Conservation (phyloP, 2,797 vertebrate species). For the Sciurus vulgaris region DNA sequence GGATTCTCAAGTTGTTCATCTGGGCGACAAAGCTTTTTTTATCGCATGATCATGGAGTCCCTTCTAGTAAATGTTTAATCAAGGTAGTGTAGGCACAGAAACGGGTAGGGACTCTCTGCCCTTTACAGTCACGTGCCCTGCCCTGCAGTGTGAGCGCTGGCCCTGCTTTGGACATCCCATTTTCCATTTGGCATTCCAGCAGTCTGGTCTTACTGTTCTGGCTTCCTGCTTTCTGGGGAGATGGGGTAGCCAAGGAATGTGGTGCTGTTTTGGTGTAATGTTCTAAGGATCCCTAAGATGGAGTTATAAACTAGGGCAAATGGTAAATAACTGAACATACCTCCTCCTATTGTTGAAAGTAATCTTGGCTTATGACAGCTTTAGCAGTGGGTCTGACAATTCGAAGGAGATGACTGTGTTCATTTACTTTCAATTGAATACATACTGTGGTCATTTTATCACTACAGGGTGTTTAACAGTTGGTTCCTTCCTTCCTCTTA, state of each 20-base stretch:
- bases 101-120: not conserved
- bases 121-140: fast-evolving
- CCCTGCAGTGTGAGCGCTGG: not conserved
- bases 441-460: constrained; percentile 63
- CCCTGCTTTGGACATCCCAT: fast-evolving
- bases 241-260: not conserved
- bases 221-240: not conserved
- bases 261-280: not conserved
- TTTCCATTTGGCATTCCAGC: not conserved
- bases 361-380: not conserved
- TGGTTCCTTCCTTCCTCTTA: constrained; percentile 14
- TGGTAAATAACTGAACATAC: not conserved
- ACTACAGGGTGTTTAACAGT: constrained; percentile 9
- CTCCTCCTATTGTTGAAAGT: not conserved
- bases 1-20: not conserved
- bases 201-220: not conserved
- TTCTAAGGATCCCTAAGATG: not conserved
- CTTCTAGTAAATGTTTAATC: not conserved
- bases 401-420: not conserved
- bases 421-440: constrained; percentile 60
- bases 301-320: constrained; percentile 32
- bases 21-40: not conserved
- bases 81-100: not conserved
- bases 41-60: not conserved
- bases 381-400: constrained; percentile 1